A percentile compares a stretch with the other conserved stretches of the same genome.
These are phyloP conservation scores for Gymnoscelis rufifasciata DNA, from an alignment of 2,888 invertebrate species.

Conservation along the genomic window DNA sequence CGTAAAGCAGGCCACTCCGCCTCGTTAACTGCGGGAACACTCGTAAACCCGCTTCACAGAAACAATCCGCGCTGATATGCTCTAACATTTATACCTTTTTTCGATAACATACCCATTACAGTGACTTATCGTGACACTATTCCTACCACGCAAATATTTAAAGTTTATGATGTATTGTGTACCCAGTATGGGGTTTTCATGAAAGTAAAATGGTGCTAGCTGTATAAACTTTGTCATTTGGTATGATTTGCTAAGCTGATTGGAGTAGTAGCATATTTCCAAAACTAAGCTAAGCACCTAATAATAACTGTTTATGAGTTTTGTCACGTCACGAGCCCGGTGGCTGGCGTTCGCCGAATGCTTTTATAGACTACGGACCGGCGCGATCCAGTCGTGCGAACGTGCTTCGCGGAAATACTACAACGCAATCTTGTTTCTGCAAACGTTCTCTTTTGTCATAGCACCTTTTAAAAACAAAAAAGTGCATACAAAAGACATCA, in stretches of 20 bases:
- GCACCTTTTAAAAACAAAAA: conserved; percentile 11
- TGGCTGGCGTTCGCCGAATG: conserved; percentile 61
- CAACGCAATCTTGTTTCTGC: conserved; percentile 15
- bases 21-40: conserved; percentile 66
- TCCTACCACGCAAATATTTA: too few species aligned
- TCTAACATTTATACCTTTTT: conserved; percentile 17
- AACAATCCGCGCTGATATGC: conserved; percentile 47
- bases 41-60: conserved; percentile 70
- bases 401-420: conserved; percentile 48
- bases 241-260: background rate
- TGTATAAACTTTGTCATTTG: too few species aligned
- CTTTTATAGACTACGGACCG: conserved; percentile 71
- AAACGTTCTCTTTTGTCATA: conserved; percentile 15
- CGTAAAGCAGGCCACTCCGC: conserved; percentile 58
- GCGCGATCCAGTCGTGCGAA: conserved; percentile 66
- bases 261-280: too few species aligned
- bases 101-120: conserved; percentile 2
- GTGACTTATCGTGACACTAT: background rate
- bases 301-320: conserved; percentile 26
- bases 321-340: conserved; percentile 36
- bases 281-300: conserved; percentile 8
- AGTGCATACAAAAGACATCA: conserved; percentile 24
- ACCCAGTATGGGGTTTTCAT: too few species aligned
- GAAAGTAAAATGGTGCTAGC: too few species aligned
- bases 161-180: too few species aligned